Conservation (phyloP, 2,888 invertebrate species). For the Anoncus sp. region DNA sequence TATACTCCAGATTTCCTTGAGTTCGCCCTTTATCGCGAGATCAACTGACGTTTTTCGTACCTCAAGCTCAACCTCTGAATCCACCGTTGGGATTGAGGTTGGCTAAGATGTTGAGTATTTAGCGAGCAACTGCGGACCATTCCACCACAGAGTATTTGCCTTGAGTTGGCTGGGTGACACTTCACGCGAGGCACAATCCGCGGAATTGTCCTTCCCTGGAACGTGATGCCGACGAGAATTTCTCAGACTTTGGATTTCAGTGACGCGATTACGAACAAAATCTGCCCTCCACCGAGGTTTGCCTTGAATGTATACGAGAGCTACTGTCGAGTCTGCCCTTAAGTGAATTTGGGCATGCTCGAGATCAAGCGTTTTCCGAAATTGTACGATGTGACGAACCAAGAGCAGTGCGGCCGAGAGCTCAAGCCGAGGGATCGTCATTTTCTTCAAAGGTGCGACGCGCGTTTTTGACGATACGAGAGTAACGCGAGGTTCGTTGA, state of each 20-base stretch:
- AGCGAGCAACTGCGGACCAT: slow-evolving; percentile 36
- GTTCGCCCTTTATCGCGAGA: background rate
- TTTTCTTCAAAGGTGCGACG: slow-evolving; percentile 55
- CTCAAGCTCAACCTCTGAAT: background rate
- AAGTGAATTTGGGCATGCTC: slow-evolving; percentile 20
- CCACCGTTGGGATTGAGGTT: background rate
- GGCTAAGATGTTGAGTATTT: slow-evolving; percentile 32
- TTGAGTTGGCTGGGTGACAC: slow-evolving; percentile 29
- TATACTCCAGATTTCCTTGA: background rate
- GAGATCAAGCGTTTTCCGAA: slow-evolving; percentile 16
- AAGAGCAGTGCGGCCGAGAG: slow-evolving; percentile 49
- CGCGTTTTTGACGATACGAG: slow-evolving; percentile 53
- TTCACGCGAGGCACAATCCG: slow-evolving; percentile 57
- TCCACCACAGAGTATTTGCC: slow-evolving; percentile 44
- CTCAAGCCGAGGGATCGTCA: slow-evolving; percentile 59
- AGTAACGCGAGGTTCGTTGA: background rate
- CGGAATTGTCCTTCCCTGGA: slow-evolving; percentile 51
- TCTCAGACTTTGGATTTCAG: slow-evolving; percentile 60
- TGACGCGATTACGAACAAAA: slow-evolving; percentile 68
- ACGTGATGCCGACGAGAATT: slow-evolving; percentile 66
- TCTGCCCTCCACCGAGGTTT: slow-evolving; percentile 66
- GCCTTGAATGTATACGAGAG: slow-evolving; percentile 46
- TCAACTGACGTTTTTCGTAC: background rate
- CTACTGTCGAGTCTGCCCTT: slow-evolving; percentile 55
- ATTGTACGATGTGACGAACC: slow-evolving; percentile 15